Evolutionary conservation across 2,797 vertebrate genomes (phyloP), one percentile per base, ranked within the genome.

Genomic region (Adrianichthys oophorus): DNA sequence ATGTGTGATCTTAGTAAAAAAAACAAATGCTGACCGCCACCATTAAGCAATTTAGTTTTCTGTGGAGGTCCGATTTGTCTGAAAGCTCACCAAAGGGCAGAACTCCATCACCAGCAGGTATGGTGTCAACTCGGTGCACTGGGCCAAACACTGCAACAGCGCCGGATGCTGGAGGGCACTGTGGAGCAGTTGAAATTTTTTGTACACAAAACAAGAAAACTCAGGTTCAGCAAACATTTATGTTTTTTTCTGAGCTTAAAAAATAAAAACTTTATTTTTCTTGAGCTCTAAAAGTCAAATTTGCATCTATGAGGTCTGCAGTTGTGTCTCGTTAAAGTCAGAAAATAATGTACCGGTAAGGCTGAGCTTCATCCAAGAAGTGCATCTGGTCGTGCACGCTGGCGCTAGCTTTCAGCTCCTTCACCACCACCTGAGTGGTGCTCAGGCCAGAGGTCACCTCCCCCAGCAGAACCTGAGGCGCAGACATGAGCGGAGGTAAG

Each of bases 61-160:
- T 32, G 32, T 32, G 32, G 32, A 32, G 32, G 32, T 32, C 10
- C 41, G 24, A 16, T 5, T 12, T 46, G 23, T 56, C 12, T 19
- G 32, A 2, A 26, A 0, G 91, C 96, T 92, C 87, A 99, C 97
- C 94, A 98, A 87, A 0, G 96, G 95, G 82, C 97, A 99, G 74
- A 97, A 95, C 84, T 99, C 97, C 96, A 99, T 96, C 62, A 99
- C 94, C 85, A 99, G 90, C 87, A 99, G 92, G 87, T 97, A 98
- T 0, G 97, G 97, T 0, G 95, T 94, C 84, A 94, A 90, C 85
- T 99, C 96, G 0, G 94, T 92, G 3, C 95, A 98, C 87, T 98
- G 96, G 49, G 94, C 92, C 91, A 98, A 74, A 74, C 97, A 99
- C 86, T 95, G 95, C 75, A 99, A 90, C 82, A 99, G 93, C 55